Base-by-base conservation (phyloP, 2,113 vertebrate genomes). In the Ariopsis seemanni region DNA sequence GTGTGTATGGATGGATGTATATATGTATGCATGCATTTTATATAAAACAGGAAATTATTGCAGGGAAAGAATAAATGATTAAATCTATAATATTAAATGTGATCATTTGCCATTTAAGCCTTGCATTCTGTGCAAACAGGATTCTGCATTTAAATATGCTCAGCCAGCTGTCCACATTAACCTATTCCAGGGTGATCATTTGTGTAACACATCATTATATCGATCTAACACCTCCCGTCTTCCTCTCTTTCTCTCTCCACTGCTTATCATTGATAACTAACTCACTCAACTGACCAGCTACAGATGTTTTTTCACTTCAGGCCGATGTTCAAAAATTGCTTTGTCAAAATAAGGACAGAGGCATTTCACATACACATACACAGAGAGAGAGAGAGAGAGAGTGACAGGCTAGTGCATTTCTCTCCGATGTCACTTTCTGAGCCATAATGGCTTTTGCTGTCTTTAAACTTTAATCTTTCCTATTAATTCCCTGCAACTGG, bases 401-500 rank as follows among this genome's bases (percentile, higher is more conserved):
- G 53, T 5, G 27, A 10, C 60, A 25, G 14, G n/a, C 78, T 86
- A 17, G 18, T 86, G 30, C 77, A 42, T 27, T 63, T 92, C 90
- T 92, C 91, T 90, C 90, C 91, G 90, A 91, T 91, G 92, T 92
- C 92, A 89, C 50, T 55, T 79, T 79, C 86, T 55, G 90, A 93
- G 97, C 96, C 95, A 96, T 99, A 98, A 99, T 99, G 98, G 97
- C 97, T 98, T 99, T 98, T 99, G 97, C 98, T 99, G 98, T 98
- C 98, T 99, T 99, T 99, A 99, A 99, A 99, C 98, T 99, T 99
- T 99, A 99, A 99, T 99, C 98, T 99, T 99, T 99, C 98, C 97
- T 99, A 99, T 99, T 99, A 99, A 99, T 99, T 99, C 98, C 94
- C 97, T 98, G 98, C 98, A 98, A 99, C 97, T 99, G 98, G 98